These are phyloP conservation scores for Diuraphis noxia DNA, from an alignment of 1,140 invertebrate genomes.

Conservation along the genomic window DNA sequence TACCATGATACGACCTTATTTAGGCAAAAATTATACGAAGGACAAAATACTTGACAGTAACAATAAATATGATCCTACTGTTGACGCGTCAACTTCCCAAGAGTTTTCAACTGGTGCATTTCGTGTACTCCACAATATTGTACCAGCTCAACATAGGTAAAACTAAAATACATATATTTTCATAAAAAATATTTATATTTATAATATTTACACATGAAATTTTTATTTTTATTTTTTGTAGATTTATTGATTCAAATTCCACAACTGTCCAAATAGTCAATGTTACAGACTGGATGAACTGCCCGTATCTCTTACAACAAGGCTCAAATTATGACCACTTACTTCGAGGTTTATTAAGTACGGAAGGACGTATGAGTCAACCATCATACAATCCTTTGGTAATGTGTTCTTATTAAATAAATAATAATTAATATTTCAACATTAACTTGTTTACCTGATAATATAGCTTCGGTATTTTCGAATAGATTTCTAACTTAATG, in stretches of 20 bases:
- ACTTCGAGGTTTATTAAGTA: background rate
- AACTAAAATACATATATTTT: background rate
- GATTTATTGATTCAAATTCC: conserved; percentile 2
- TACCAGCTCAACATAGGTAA: background rate
- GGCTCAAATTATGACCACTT: background rate
- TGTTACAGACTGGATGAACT: conserved; percentile 31
- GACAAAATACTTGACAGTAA: background rate
- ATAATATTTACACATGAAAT: background rate
- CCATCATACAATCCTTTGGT: conserved; percentile 37
- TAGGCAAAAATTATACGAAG: conserved; percentile 17
- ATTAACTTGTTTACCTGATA: background rate
- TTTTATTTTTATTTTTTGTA: background rate
- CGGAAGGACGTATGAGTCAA: background rate
- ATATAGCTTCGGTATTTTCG: background rate
- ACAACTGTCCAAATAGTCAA: background rate
- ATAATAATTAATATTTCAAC: background rate
- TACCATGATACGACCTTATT: background rate
- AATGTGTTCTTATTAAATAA: background rate
- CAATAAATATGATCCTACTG: background rate
- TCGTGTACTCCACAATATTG: conserved; percentile 12
- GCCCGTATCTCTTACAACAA: background rate
- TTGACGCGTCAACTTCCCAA: conserved; percentile 17
- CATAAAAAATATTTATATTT: background rate
- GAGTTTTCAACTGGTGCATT: conserved; percentile 40
- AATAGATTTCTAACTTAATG: conserved; percentile 54